Percentiles rank a stretch among this genome's conserved stretches.
phyloP scores from a whole-genome alignment of 2,888 invertebrate genomes.

The Sinopyrophorus schimmeli region DNA sequence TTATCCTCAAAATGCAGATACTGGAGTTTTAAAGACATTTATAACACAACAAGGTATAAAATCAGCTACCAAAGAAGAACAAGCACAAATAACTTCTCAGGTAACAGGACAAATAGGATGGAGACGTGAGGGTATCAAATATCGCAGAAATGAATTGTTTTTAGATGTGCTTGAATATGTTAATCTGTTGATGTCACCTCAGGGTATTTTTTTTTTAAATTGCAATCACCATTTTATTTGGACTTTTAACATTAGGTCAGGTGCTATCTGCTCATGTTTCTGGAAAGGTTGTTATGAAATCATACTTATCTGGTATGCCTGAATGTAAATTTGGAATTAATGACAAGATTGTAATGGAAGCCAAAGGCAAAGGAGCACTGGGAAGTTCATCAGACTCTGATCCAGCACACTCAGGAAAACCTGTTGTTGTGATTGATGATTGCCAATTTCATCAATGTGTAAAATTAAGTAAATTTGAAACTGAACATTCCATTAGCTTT shows the following conservation, averaged over 20 bases:
- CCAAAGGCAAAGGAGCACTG: conserved; percentile 78
- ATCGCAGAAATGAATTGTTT: conserved; percentile 97
- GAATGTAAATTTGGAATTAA: conserved; percentile 99
- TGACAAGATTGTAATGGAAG: conserved; percentile 99
- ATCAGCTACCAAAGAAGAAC: conserved; percentile 98
- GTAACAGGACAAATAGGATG: conserved; percentile 97
- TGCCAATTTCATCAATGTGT: conserved; percentile 99
- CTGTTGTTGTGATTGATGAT: conserved; percentile 99
- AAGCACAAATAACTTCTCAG: conserved; percentile 98
- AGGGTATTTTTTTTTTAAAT: conserved; percentile 66
- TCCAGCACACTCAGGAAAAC: conserved; percentile 89
- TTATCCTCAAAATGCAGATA: conserved; percentile 99
- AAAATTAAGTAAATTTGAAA: conserved; percentile 99
- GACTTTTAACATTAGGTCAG: conserved; percentile 70
- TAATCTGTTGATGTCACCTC: conserved; percentile 98
- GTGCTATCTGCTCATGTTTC: conserved; percentile 99
- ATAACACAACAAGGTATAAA: conserved; percentile 99
- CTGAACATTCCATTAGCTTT: conserved; percentile 99
- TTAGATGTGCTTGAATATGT: conserved; percentile 98
- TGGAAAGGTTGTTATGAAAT: conserved; percentile 99
- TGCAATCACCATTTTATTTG: conserved; percentile 1
- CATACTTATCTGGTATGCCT: conserved; percentile 99
- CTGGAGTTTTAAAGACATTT: conserved; percentile 97
- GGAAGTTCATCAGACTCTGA: conserved; percentile 69
- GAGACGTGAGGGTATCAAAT: conserved; percentile 99